phyloP scores from a whole-genome alignment of 2,113 vertebrate species.

The Psephotus haematonotus region DNA sequence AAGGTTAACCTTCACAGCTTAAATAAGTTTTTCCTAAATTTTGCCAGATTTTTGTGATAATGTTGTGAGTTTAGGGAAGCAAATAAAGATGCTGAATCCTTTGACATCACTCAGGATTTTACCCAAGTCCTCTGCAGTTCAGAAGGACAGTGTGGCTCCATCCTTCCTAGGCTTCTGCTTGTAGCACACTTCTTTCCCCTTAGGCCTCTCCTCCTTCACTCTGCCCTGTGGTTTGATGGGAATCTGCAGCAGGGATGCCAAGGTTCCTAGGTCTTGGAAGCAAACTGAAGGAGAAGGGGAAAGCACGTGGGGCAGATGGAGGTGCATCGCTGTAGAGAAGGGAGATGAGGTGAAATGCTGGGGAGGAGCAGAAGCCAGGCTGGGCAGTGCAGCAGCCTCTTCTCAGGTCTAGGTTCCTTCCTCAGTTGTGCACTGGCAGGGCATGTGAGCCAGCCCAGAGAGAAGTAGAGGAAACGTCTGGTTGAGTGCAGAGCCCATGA shows the following conservation, averaged over 20 bases:
- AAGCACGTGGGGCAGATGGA: fast-evolving
- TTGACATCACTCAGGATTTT: background rate
- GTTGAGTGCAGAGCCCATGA: fast-evolving
- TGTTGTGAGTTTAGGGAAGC: background rate
- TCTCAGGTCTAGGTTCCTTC: background rate
- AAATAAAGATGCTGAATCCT: background rate
- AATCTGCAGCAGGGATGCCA: background rate
- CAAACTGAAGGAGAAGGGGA: background rate
- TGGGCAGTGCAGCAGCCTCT: background rate
- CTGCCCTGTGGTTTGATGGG: background rate
- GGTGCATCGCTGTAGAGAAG: background rate
- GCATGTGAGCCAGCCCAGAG: background rate
- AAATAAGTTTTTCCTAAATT: background rate
- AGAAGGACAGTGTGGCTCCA: background rate
- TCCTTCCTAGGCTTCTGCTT: background rate
- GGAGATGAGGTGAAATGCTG: background rate
- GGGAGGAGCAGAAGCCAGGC: background rate
- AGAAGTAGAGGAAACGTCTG: background rate
- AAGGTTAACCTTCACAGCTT: background rate
- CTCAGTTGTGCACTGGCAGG: background rate
- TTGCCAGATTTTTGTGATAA: background rate
- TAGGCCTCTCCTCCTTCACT: background rate
- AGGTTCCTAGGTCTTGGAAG: fast-evolving
- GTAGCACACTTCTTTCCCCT: background rate
- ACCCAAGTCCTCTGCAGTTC: too few species aligned